Percentiles rank a stretch among this genome's conserved stretches.
Conservation (phyloP, 2,113 vertebrate genomes). For the Hiodon tergisus region DNA sequence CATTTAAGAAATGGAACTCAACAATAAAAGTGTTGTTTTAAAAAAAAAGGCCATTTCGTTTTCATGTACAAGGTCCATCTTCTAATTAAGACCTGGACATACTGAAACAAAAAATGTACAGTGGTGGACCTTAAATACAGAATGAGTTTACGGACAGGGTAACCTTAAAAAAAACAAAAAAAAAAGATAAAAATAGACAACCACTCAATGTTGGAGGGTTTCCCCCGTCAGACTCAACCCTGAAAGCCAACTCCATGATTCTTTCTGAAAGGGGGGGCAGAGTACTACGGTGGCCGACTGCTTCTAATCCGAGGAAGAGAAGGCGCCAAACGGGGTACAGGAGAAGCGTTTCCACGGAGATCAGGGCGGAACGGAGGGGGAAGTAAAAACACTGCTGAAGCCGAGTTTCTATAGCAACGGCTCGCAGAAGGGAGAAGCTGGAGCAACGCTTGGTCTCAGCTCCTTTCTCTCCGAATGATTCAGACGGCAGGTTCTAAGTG, state of each 20-base stretch:
- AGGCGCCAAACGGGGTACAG: too few relatives aligned
- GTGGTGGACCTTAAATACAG: too few relatives aligned
- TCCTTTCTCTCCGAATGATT: conserved; percentile 13
- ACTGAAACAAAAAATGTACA: too few relatives aligned
- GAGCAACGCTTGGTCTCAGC: neutral
- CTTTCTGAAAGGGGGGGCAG: too few relatives aligned
- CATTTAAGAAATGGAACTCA: too few relatives aligned
- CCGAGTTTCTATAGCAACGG: neutral
- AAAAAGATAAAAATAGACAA: neutral
- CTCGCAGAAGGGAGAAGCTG: neutral
- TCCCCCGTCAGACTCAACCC: neutral
- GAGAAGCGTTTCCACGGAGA: neutral
- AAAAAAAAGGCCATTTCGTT: too few relatives aligned
- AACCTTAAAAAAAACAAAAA: neutral
- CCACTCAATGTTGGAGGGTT: neutral
- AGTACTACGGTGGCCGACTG: too few relatives aligned
- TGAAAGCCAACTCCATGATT: neutral
- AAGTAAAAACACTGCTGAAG: neutral
- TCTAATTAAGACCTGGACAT: too few relatives aligned
- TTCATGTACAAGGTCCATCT: too few relatives aligned
- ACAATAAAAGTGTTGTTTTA: too few relatives aligned
- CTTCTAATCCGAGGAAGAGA: too few relatives aligned
- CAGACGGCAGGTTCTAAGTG: conserved; percentile 1
- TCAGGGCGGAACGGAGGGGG: neutral
- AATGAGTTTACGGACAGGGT: too few relatives aligned